Evolutionary conservation across 1,140 invertebrate species (phyloP).

Genomic region (Achatina immaculata): DNA sequence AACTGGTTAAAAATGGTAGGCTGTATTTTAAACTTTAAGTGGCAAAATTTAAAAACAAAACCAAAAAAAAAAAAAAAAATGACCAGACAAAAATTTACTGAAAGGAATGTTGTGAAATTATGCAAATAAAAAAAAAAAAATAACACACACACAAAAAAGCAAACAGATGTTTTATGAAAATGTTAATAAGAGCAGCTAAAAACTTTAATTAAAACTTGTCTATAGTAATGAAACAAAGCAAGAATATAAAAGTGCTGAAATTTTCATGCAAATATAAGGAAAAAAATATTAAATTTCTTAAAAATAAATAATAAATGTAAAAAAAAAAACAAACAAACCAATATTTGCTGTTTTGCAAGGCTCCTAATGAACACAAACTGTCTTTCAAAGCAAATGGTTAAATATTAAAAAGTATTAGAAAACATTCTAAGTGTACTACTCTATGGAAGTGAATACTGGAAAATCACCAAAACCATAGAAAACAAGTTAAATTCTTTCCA

Average conservation of each 20-base stretch:
- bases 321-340: conserved; percentile 23
- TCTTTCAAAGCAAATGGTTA: too few species aligned
- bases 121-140: not conserved
- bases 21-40: too few species aligned
- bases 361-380: too few species aligned
- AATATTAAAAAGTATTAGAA: too few species aligned
- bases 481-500: too few species aligned
- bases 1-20: too few species aligned
- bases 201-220: not conserved
- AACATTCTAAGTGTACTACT: too few species aligned
- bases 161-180: not conserved
- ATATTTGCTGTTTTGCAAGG: too few species aligned
- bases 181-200: not conserved
- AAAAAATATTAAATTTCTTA: not conserved
- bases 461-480: too few species aligned
- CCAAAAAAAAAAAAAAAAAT: not conserved
- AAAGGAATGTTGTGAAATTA: not conserved
- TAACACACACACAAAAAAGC: not conserved
- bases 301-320: not conserved
- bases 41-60: not conserved
- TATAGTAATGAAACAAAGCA: not conserved
- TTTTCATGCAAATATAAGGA: not conserved
- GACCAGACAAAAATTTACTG: not conserved
- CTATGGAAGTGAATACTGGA: too few species aligned
- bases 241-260: not conserved